Evolutionary conservation across 1,140 invertebrate species (phyloP).

Genomic region (Asbolus verrucosus): DNA sequence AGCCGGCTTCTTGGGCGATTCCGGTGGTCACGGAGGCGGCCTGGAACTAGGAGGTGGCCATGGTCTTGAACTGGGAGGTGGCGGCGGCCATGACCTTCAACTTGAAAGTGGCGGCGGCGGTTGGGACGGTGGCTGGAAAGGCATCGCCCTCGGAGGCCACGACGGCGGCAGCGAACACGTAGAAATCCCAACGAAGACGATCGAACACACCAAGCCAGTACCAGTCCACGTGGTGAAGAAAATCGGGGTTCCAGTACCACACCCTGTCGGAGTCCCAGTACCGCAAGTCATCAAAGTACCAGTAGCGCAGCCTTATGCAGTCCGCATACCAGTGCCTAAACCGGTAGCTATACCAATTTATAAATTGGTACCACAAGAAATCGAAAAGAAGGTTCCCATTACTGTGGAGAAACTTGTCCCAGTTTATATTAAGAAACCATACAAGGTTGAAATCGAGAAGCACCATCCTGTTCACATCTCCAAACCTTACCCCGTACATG

Average conservation of each 20-base stretch:
- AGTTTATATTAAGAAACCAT: constrained; percentile 81
- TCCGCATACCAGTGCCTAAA: constrained; percentile 77
- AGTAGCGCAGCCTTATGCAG: constrained; percentile 80
- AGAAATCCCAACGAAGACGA: constrained; percentile 68
- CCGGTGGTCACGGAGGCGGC: constrained; percentile 49
- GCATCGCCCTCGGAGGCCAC: constrained; percentile 40
- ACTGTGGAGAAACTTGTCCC: constrained; percentile 82
- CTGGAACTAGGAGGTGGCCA: constrained; percentile 56
- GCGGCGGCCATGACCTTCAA: constrained; percentile 48
- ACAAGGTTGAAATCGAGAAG: constrained; percentile 82
- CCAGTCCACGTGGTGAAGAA: constrained; percentile 81
- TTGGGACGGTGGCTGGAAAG: constrained; percentile 53
- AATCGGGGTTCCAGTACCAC: constrained; percentile 79
- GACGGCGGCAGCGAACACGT: constrained; percentile 59
- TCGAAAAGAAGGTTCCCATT: constrained; percentile 81
- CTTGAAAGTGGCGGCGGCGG: constrained; percentile 45
- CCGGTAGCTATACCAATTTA: constrained; percentile 80
- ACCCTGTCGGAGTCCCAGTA: constrained; percentile 79
- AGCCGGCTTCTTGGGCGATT: constrained; percentile 47
- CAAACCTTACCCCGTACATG: constrained; percentile 82
- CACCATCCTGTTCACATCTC: constrained; percentile 78
- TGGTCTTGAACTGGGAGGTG: constrained; percentile 55
- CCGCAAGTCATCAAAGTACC: constrained; percentile 80
- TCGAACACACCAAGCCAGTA: constrained; percentile 76
- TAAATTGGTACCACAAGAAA: constrained; percentile 73